Conservation (phyloP, 2,888 invertebrate genomes). For the Napeogenes sylphis region DNA sequence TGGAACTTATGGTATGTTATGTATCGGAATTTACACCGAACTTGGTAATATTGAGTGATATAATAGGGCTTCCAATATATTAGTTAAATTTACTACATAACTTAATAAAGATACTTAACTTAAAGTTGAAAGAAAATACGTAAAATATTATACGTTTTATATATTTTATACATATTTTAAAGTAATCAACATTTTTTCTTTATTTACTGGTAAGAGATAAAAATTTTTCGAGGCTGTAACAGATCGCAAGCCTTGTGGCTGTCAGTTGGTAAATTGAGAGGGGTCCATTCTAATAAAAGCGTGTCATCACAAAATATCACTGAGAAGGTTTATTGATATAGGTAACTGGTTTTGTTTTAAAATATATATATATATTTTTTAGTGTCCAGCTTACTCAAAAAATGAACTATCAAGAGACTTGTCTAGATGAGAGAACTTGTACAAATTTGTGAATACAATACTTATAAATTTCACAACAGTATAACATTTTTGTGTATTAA, state of each 20-base stretch:
- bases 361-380: neutral
- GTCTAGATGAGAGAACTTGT: no score
- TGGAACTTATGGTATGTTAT: neutral
- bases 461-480: no score
- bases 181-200: no score
- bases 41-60: neutral
- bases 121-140: no score
- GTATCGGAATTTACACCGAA: constrained; percentile 1
- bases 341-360: neutral
- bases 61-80: neutral
- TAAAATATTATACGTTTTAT: no score
- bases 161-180: no score
- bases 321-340: neutral
- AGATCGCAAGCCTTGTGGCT: constrained; percentile 1
- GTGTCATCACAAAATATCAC: constrained; percentile 23
- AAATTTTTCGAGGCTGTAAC: constrained; percentile 2
- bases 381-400: no score
- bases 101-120: no score
- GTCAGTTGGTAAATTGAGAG: constrained; percentile 22
- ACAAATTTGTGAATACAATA: no score
- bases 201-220: neutral
- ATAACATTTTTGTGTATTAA: no score
- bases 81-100: no score
- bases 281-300: constrained; percentile 29
- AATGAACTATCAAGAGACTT: no score